Percentiles rank a stretch among this genome's conserved stretches.
Evolutionary conservation across 1,140 invertebrate genomes (phyloP).

Genomic region (Druon quercuslanigerum): DNA sequence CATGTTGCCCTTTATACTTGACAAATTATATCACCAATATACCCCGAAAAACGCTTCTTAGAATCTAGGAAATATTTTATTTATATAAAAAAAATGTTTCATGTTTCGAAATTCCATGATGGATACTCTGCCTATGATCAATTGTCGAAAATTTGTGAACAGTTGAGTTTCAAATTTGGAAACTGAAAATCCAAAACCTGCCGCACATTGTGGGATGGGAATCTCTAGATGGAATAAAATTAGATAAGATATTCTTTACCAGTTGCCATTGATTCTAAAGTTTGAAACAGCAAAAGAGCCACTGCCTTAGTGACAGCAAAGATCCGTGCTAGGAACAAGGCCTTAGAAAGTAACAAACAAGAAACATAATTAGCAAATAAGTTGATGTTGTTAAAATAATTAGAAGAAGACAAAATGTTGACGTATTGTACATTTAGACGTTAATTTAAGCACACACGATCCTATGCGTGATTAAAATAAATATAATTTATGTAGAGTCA

Average conservation of each 20-base stretch:
- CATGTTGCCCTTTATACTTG: too few species aligned
- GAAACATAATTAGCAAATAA: conserved; percentile 66
- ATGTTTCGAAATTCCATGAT: too few species aligned
- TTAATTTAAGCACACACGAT: conserved; percentile 17
- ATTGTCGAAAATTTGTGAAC: too few species aligned
- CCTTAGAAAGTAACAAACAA: conserved; percentile 65
- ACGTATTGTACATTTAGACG: conserved; percentile 43
- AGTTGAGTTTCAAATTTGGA: too few species aligned
- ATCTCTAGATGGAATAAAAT: neutral
- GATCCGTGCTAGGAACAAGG: conserved; percentile 58
- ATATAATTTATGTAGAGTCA: neutral
- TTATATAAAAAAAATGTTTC: too few species aligned
- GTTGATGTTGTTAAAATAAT: conserved; percentile 44
- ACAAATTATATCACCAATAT: too few species aligned
- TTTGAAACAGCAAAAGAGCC: conserved; percentile 47
- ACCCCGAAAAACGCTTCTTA: too few species aligned
- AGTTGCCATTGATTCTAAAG: conserved; percentile 16
- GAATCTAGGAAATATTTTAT: too few species aligned
- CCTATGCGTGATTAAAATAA: neutral
- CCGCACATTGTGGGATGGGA: neutral
- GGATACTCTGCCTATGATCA: too few species aligned
- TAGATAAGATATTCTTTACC: neutral
- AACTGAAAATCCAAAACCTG: too few species aligned
- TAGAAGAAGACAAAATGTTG: conserved; percentile 42
- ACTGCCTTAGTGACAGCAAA: conserved; percentile 62